A percentile compares a stretch with the other conserved stretches of the same genome.
These are phyloP conservation scores for Cremastobaeus sp. DNA, from an alignment of 2,888 invertebrate species.

Conservation along the genomic window DNA sequence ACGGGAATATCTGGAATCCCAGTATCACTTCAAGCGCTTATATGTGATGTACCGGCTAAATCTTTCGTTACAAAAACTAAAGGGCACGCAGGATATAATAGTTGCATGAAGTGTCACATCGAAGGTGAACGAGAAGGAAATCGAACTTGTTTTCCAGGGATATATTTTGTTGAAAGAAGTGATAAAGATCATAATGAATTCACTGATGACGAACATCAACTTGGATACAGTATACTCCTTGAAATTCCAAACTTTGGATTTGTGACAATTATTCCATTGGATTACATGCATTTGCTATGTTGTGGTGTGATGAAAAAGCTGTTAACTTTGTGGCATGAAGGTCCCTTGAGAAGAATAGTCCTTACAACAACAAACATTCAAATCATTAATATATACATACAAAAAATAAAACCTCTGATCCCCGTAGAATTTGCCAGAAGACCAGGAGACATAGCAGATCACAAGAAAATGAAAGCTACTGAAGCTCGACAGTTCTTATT, in stretches of 20 bases:
- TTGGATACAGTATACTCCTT: not conserved
- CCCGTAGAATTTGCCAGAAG: not conserved
- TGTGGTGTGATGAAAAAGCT: not conserved
- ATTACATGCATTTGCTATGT: not conserved
- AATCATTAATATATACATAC: not conserved
- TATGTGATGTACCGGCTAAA: slow-evolving; percentile 9
- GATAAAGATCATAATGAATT: not conserved
- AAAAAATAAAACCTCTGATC: not conserved
- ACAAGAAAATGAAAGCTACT: not conserved
- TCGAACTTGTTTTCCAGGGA: not conserved
- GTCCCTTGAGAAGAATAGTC: not conserved
- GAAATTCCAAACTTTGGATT: not conserved
- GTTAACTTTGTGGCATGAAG: not conserved
- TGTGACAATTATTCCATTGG: not conserved
- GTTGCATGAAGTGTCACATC: not conserved
- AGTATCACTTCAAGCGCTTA: no score
- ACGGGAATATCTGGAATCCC: no score
- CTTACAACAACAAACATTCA: not conserved
- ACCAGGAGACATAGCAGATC: not conserved
- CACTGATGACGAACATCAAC: not conserved
- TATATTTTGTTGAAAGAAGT: not conserved
- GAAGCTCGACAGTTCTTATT: not conserved
- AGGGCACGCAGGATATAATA: not conserved
- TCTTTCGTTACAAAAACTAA: not conserved
- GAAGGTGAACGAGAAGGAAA: not conserved